Conservation (phyloP, 2,888 invertebrate species). For the Leucophenga maculata region DNA sequence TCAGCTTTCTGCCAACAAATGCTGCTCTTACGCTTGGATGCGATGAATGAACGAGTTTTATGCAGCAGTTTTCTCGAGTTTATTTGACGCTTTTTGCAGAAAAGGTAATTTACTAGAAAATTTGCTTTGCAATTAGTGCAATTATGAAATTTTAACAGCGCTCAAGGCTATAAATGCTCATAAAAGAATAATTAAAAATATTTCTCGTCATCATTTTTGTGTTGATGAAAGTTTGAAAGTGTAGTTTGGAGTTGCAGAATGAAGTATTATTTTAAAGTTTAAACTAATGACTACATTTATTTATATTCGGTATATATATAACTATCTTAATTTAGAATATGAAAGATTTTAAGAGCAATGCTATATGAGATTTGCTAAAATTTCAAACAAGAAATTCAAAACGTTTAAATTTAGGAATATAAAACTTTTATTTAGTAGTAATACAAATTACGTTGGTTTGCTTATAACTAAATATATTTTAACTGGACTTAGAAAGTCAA, state of each 20-base stretch:
- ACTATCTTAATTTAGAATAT: too few species aligned
- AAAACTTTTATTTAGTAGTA: too few species aligned
- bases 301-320: background rate
- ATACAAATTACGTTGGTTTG: too few species aligned
- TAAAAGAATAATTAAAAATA: slow-evolving; percentile 3
- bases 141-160: slow-evolving; percentile 52
- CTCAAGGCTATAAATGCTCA: slow-evolving; percentile 35
- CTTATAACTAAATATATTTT: too few species aligned
- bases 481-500: too few species aligned
- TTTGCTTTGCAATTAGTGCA: slow-evolving; percentile 65
- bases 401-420: too few species aligned
- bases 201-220: too few species aligned
- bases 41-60: background rate
- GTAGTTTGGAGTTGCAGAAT: too few species aligned
- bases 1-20: background rate
- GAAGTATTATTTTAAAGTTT: background rate
- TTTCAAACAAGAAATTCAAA: too few species aligned
- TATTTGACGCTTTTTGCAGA: slow-evolving; percentile 29
- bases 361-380: too few species aligned
- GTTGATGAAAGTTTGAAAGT: background rate
- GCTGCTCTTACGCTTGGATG: background rate
- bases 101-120: slow-evolving; percentile 67
- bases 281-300: background rate
- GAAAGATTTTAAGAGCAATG: too few species aligned
- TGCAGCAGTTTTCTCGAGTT: slow-evolving; percentile 35